phyloP scores from a whole-genome alignment of 2,888 invertebrate species.

The Stenurella melanura region DNA sequence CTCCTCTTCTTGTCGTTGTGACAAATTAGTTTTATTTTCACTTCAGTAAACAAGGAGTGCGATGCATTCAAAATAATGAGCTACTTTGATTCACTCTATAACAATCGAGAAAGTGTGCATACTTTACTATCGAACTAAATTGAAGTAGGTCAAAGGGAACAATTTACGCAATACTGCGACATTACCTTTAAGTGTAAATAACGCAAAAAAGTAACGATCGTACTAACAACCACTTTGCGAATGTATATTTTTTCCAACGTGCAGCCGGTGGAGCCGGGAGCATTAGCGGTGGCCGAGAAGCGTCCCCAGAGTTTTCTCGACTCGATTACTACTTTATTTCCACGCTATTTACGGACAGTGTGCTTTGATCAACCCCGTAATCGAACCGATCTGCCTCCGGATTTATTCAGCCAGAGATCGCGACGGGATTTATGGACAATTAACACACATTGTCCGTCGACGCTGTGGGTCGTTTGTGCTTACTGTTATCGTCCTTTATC shows the following conservation, averaged over 20 bases:
- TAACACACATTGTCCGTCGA: constrained; percentile 51
- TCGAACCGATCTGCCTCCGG: constrained; percentile 46
- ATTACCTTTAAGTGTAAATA: too few relatives aligned
- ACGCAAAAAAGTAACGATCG: constrained; percentile 1
- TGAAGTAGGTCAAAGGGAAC: too few relatives aligned
- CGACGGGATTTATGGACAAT: constrained; percentile 56
- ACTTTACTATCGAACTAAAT: too few relatives aligned
- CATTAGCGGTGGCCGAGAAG: constrained; percentile 42
- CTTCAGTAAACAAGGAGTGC: too few relatives aligned
- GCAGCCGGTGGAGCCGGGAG: neutral
- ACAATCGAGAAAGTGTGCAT: too few relatives aligned
- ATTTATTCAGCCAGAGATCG: constrained; percentile 55
- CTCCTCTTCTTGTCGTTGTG: too few relatives aligned
- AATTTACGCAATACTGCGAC: too few relatives aligned
- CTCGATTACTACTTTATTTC: constrained; percentile 56
- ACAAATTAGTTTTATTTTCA: too few relatives aligned
- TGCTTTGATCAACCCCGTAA: constrained; percentile 37
- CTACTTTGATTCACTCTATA: too few relatives aligned
- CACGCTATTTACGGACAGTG: constrained; percentile 54
- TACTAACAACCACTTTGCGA: constrained; percentile 17
- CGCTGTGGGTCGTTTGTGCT: constrained; percentile 42
- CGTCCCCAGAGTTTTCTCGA: constrained; percentile 49
- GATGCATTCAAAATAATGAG: too few relatives aligned
- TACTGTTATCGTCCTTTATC: constrained; percentile 44
- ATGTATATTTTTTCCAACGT: constrained; percentile 4